These are phyloP conservation scores for Nematopogon swammerdamellus DNA, from an alignment of 2,888 invertebrate genomes.

Conservation along the genomic window DNA sequence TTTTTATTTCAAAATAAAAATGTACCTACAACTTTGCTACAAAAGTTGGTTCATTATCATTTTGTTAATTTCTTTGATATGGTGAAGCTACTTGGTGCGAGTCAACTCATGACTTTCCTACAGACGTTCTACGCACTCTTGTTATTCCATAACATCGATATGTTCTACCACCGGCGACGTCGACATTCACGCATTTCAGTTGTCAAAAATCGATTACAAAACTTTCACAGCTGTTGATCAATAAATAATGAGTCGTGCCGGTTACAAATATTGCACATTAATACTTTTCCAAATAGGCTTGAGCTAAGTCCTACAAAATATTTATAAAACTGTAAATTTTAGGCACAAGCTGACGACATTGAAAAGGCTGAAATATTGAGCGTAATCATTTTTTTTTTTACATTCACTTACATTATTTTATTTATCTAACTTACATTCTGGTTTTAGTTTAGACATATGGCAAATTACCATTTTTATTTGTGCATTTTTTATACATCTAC, in stretches of 20 bases:
- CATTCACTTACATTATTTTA: too few species aligned
- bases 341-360: slow-evolving; percentile 1
- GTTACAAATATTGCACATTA: not conserved
- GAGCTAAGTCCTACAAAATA: not conserved
- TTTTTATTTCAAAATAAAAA: slow-evolving; percentile 1
- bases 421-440: too few species aligned
- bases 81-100: not conserved
- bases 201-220: too few species aligned
- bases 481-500: too few species aligned
- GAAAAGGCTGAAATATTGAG: not conserved
- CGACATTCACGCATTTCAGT: too few species aligned
- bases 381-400: not conserved
- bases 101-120: too few species aligned
- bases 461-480: too few species aligned
- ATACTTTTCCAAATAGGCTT: not conserved
- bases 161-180: not conserved
- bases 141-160: not conserved
- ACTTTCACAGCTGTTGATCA: too few species aligned
- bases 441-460: too few species aligned
- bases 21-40: too few species aligned
- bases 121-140: too few species aligned
- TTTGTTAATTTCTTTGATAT: not conserved
- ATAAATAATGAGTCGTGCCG: too few species aligned
- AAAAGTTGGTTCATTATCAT: not conserved
- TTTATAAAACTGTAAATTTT: not conserved